Evolutionary conservation across 2,888 invertebrate genomes (phyloP).

Genomic region (Eupsilia transversa): DNA sequence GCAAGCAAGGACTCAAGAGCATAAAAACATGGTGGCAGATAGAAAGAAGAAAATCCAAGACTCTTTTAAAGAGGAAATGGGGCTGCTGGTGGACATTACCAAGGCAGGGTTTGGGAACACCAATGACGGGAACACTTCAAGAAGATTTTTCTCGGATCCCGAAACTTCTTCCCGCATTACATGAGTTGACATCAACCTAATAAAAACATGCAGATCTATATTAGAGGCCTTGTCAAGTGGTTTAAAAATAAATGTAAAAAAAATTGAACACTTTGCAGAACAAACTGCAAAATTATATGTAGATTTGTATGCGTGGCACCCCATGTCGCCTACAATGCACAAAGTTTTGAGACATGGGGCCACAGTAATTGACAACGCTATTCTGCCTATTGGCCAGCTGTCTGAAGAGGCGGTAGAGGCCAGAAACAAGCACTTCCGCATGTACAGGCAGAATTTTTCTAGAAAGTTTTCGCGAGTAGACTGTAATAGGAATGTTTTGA

Average conservation of each 20-base stretch:
- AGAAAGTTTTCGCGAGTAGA: conserved; percentile 1
- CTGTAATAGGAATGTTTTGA: background rate
- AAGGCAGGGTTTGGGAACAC: conserved; percentile 11
- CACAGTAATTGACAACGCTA: conserved; percentile 10
- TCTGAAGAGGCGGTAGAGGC: conserved; percentile 31
- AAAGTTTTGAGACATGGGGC: conserved; percentile 15
- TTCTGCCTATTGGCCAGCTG: conserved; percentile 26
- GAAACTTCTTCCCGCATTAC: conserved; percentile 16
- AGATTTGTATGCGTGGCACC: conserved; percentile 24
- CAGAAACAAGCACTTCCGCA: conserved; percentile 21
- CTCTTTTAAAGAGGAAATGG: conserved; percentile 5
- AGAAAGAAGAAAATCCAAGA: background rate
- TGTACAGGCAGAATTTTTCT: conserved; percentile 19
- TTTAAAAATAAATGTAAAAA: background rate
- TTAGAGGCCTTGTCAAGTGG: background rate
- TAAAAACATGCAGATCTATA: conserved; percentile 15
- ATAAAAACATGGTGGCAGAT: background rate
- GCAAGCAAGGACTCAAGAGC: background rate
- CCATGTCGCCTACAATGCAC: conserved; percentile 30
- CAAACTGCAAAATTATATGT: conserved; percentile 31
- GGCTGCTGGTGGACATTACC: background rate
- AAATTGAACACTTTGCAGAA: conserved; percentile 13
- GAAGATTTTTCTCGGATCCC: background rate
- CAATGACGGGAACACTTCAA: background rate
- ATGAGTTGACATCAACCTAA: background rate